phyloP scores from a whole-genome alignment of 1,140 invertebrate genomes.

The Leguminivora glycinivorella region DNA sequence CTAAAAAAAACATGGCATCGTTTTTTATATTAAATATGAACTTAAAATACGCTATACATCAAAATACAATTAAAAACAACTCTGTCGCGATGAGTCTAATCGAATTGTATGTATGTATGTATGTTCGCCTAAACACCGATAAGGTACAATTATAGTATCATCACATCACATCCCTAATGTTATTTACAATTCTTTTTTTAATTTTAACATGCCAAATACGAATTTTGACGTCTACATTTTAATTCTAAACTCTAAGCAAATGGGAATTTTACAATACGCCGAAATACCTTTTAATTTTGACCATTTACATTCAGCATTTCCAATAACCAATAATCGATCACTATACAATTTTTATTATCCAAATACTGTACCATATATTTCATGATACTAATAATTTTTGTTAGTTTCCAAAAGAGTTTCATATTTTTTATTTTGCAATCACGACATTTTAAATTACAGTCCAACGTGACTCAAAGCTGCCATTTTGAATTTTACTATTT shows the following conservation, averaged over 20 bases:
- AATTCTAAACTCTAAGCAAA: slow-evolving; percentile 61
- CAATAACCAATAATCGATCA: slow-evolving; percentile 43
- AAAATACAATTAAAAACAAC: slow-evolving; percentile 48
- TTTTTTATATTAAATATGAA: slow-evolving; percentile 56
- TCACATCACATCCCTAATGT: slow-evolving; percentile 68
- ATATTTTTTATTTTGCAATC: slow-evolving; percentile 16
- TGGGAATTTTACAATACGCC: slow-evolving; percentile 65
- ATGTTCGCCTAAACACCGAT: slow-evolving; percentile 61
- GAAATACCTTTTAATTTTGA: slow-evolving; percentile 53
- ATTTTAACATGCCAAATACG: slow-evolving; percentile 60
- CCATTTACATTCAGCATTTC: slow-evolving; percentile 32
- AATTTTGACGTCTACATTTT: slow-evolving; percentile 65
- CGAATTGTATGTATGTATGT: slow-evolving; percentile 37
- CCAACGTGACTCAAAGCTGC: slow-evolving; percentile 11
- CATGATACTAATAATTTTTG: slow-evolving; percentile 26
- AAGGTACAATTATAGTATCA: slow-evolving; percentile 53
- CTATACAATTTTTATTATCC: slow-evolving; percentile 41
- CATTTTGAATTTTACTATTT: slow-evolving; percentile 30
- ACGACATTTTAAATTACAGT: slow-evolving; percentile 17
- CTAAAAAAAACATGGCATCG: slow-evolving; percentile 71
- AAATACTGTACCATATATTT: slow-evolving; percentile 21
- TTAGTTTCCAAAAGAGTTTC: slow-evolving; percentile 26
- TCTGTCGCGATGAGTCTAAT: slow-evolving; percentile 48
- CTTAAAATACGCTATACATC: slow-evolving; percentile 54
- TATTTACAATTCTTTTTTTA: slow-evolving; percentile 58